phyloP scores from a whole-genome alignment of 1,140 invertebrate genomes.

The Drepana arcuata region DNA sequence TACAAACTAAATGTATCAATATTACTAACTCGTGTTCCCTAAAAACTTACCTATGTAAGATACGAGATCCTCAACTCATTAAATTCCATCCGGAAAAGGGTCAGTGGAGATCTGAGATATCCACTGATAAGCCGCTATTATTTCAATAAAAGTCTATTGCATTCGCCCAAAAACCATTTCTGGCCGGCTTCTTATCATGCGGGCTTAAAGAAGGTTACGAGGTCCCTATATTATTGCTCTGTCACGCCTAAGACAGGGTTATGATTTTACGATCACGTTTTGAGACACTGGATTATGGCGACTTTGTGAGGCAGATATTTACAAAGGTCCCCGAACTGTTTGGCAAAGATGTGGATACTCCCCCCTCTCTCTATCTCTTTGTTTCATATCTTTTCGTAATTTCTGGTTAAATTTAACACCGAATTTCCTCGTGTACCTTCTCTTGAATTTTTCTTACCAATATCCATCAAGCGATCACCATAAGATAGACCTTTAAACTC shows the following conservation, averaged over 20 bases:
- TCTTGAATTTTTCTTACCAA: too few species aligned
- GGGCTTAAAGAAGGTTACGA: background rate
- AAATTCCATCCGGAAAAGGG: constrained; percentile 21
- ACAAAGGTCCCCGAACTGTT: background rate
- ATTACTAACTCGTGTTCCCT: too few species aligned
- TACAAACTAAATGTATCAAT: too few species aligned
- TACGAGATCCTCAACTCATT: constrained; percentile 15
- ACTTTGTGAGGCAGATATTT: background rate
- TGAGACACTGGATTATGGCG: background rate
- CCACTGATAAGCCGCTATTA: constrained; percentile 33
- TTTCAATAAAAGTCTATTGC: constrained; percentile 50
- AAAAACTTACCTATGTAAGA: too few species aligned
- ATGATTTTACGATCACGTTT: background rate
- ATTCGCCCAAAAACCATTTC: constrained; percentile 14
- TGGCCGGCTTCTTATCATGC: constrained; percentile 7
- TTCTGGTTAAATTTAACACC: too few species aligned
- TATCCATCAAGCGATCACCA: background rate
- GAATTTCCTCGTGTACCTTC: too few species aligned
- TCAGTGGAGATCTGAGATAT: constrained; percentile 25
- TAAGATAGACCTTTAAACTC: background rate
- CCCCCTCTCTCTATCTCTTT: too few species aligned
- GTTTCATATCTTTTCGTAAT: too few species aligned
- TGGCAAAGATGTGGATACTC: background rate
- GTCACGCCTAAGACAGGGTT: constrained; percentile 3
- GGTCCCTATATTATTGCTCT: constrained; percentile 1